Evolutionary conservation across 1,140 invertebrate species (phyloP).

Genomic region (Apis laboriosa): DNA sequence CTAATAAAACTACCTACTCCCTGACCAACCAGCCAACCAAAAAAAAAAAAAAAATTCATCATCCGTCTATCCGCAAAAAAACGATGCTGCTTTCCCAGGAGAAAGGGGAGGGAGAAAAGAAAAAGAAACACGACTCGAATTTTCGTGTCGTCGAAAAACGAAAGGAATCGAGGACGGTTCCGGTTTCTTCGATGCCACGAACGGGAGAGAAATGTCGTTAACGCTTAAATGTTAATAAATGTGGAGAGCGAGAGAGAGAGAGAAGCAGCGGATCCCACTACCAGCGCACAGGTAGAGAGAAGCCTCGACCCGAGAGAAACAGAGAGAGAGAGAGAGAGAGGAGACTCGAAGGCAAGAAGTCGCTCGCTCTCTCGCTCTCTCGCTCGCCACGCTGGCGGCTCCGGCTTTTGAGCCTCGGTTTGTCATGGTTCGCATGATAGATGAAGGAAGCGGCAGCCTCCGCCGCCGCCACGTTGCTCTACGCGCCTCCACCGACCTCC

Average conservation of each 20-base stretch:
- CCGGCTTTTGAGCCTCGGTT: constrained; percentile 78
- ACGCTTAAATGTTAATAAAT: constrained; percentile 80
- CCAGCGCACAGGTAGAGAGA: constrained; percentile 68
- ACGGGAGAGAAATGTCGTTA: constrained; percentile 76
- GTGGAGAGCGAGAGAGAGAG: constrained; percentile 68
- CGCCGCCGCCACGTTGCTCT: constrained; percentile 24
- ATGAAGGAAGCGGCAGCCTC: constrained; percentile 72
- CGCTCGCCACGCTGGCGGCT: constrained; percentile 65
- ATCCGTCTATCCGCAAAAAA: too few relatives aligned
- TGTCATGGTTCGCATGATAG: constrained; percentile 80
- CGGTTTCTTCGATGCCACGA: constrained; percentile 54
- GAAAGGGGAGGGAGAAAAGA: background rate
- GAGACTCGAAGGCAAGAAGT: constrained; percentile 64
- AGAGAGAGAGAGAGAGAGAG: constrained; percentile 52
- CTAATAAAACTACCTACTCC: too few relatives aligned
- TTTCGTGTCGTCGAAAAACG: background rate
- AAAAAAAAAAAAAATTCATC: too few relatives aligned
- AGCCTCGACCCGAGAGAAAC: constrained; percentile 59
- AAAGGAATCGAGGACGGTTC: constrained; percentile 39
- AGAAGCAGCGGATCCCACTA: constrained; percentile 61
- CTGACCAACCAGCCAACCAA: too few relatives aligned
- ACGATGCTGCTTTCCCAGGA: too few relatives aligned
- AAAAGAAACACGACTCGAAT: constrained; percentile 28
- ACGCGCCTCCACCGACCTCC: background rate
- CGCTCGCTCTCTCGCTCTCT: background rate